These are phyloP conservation scores for Chymomyza fuscimana DNA, from an alignment of 2,888 invertebrate species.

Conservation along the genomic window DNA sequence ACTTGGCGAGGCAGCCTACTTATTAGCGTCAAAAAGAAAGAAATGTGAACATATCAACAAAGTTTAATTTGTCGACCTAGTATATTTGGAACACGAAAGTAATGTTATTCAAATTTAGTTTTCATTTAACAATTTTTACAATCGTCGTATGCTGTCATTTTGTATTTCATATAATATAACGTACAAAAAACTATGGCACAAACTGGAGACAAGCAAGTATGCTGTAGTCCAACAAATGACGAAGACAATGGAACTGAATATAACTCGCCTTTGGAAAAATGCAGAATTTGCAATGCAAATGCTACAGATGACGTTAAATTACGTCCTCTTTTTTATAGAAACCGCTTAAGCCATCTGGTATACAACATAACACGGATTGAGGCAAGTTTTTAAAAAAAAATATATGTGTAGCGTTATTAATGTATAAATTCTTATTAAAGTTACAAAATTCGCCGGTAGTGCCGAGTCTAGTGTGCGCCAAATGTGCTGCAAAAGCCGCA, in stretches of 20 bases:
- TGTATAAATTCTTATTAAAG: neutral
- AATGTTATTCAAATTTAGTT: too few relatives aligned
- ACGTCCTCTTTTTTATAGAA: slow-evolving; percentile 40
- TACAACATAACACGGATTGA: slow-evolving; percentile 47
- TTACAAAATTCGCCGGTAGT: neutral
- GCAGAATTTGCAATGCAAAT: slow-evolving; percentile 36
- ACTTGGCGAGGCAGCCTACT: too few relatives aligned
- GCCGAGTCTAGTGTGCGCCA: neutral
- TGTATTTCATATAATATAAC: too few relatives aligned
- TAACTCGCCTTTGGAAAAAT: neutral
- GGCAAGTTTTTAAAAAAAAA: slow-evolving; percentile 13
- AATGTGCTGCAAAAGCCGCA: neutral
- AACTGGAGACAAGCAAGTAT: too few relatives aligned
- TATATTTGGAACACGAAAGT: too few relatives aligned
- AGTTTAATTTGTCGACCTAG: too few relatives aligned
- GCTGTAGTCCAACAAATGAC: neutral
- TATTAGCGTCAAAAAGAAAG: too few relatives aligned
- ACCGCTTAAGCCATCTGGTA: slow-evolving; percentile 41
- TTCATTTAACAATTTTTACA: too few relatives aligned
- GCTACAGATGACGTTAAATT: slow-evolving; percentile 29
- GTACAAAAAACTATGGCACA: too few relatives aligned
- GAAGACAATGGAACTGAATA: neutral
- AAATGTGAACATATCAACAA: too few relatives aligned
- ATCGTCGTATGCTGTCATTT: too few relatives aligned
- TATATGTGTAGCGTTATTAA: neutral